A percentile compares a stretch with the other conserved stretches of the same genome.
Evolutionary conservation across 2,888 invertebrate species (phyloP).

Genomic region (Acrobasis consociella): DNA sequence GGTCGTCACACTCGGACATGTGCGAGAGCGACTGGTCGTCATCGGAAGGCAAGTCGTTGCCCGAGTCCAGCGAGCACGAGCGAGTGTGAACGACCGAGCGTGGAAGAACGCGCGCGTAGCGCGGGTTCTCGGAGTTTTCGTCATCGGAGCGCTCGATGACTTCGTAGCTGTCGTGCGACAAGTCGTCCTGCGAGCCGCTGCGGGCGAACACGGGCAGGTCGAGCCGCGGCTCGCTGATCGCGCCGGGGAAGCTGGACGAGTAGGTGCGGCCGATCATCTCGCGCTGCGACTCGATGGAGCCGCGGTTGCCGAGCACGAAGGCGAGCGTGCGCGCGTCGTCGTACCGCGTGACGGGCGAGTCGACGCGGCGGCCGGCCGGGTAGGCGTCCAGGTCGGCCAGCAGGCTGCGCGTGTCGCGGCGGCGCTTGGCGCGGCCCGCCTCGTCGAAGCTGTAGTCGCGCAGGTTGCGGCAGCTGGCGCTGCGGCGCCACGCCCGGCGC

Average conservation of each 20-base stretch:
- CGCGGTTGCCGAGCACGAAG: constrained; percentile 56
- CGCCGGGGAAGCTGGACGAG: constrained; percentile 94
- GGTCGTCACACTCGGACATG: constrained; percentile 76
- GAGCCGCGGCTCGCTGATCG: constrained; percentile 86
- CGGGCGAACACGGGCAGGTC: constrained; percentile 85
- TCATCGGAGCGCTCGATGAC: constrained; percentile 90
- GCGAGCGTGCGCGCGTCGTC: constrained; percentile 84
- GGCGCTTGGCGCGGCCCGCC: constrained; percentile 85
- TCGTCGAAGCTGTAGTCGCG: constrained; percentile 90
- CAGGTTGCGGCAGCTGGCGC: constrained; percentile 91
- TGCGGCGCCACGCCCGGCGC: constrained; percentile 87
- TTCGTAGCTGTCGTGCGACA: constrained; percentile 95
- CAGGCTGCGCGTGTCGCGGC: constrained; percentile 71
- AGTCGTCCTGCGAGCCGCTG: constrained; percentile 90
- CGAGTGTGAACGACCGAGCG: constrained; percentile 60
- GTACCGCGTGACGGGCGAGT: constrained; percentile 85
- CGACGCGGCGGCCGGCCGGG: constrained; percentile 70
- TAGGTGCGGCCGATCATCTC: constrained; percentile 88
- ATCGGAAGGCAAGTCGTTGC: constrained; percentile 89
- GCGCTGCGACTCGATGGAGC: constrained; percentile 86
- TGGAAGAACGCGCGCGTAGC: constrained; percentile 56
- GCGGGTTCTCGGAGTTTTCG: constrained; percentile 70
- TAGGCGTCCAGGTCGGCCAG: constrained; percentile 64
- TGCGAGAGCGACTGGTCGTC: constrained; percentile 85
- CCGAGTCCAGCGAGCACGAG: constrained; percentile 89